A percentile compares a stretch with the other conserved stretches of the same genome.
These are phyloP conservation scores for Apamea epomidion DNA, from an alignment of 2,888 invertebrate species.

Conservation along the genomic window DNA sequence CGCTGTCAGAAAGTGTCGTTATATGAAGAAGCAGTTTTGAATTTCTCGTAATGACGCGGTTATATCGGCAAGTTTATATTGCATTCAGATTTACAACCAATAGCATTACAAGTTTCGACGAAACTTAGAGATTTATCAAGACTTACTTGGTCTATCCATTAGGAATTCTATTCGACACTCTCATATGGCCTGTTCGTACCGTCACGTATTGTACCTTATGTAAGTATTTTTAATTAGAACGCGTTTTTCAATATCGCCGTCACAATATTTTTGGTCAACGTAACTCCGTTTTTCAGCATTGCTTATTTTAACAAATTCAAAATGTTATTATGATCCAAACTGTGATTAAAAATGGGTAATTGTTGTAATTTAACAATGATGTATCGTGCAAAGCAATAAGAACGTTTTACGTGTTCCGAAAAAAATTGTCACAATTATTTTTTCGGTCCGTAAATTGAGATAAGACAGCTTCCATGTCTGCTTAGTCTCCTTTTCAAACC, in stretches of 20 bases:
- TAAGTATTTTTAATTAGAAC: background rate
- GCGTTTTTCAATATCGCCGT: background rate
- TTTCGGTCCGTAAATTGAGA: constrained; percentile 12
- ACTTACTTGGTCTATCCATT: background rate
- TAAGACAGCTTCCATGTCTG: constrained; percentile 33
- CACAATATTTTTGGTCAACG: background rate
- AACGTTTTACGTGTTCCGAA: background rate
- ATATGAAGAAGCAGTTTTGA: background rate
- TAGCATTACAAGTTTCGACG: background rate
- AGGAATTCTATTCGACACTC: background rate
- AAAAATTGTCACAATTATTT: background rate
- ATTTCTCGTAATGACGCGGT: background rate
- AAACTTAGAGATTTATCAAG: background rate
- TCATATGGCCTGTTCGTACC: background rate
- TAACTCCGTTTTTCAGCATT: background rate
- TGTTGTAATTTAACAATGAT: background rate
- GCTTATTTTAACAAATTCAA: background rate
- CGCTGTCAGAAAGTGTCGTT: too few relatives aligned
- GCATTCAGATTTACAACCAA: background rate
- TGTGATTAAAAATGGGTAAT: background rate
- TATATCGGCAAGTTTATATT: background rate
- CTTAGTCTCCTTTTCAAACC: constrained; percentile 13
- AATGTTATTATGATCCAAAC: background rate
- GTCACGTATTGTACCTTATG: background rate
- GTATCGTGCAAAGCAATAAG: background rate